A percentile compares a stretch with the other conserved stretches of the same genome.
Evolutionary conservation across 2,888 invertebrate genomes (phyloP).

Genomic region (Alentia gelatinosa): DNA sequence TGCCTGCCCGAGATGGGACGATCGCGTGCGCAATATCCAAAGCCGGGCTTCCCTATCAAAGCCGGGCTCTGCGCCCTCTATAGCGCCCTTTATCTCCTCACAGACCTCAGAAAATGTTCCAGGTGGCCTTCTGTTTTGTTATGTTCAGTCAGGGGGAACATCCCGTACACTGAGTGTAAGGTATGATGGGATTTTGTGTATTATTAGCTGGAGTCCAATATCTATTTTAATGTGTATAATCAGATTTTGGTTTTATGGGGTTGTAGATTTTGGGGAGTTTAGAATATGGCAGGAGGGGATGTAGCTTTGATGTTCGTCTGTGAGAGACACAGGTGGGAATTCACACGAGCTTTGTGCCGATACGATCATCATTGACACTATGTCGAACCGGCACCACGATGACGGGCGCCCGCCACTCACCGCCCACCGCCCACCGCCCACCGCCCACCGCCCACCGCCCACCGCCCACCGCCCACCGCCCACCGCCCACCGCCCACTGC

Average conservation of each 20-base stretch:
- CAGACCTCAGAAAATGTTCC: not conserved
- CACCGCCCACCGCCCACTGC: not conserved
- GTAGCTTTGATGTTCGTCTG: slow-evolving; percentile 41
- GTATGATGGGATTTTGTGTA: too few species aligned
- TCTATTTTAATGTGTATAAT: not conserved
- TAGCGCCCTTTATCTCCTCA: not conserved
- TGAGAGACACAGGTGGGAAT: slow-evolving; percentile 45
- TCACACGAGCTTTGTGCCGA: slow-evolving; percentile 45
- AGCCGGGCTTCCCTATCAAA: slow-evolving; percentile 4
- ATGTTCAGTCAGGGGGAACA: too few species aligned
- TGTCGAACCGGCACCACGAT: not conserved
- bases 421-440: not conserved
- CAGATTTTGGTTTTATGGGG: not conserved
- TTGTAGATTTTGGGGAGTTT: not conserved
- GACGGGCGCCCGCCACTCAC: not conserved
- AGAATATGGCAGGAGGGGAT: not conserved
- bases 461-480: not conserved
- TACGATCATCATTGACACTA: slow-evolving; percentile 12
- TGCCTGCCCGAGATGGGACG: not conserved
- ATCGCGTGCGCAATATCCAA: not conserved
- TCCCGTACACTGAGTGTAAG: too few species aligned
- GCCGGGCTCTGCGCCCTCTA: not conserved
- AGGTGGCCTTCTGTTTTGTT: not conserved
- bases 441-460: not conserved
- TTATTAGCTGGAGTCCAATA: too few species aligned